These are phyloP conservation scores for Drosophila tripunctata DNA, from an alignment of 2,888 invertebrate genomes.

Conservation along the genomic window DNA sequence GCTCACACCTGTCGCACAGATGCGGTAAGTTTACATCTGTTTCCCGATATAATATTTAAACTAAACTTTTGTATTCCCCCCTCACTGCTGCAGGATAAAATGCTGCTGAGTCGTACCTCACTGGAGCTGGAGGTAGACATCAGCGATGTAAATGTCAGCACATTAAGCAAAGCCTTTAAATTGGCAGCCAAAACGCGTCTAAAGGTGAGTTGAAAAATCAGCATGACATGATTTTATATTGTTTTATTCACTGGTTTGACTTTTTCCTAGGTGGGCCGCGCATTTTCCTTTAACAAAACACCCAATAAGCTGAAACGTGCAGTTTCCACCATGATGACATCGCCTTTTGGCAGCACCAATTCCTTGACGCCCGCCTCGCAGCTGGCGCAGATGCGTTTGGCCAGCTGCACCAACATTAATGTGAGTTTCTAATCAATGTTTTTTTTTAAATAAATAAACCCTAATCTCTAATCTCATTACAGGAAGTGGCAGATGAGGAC, in stretches of 20 bases:
- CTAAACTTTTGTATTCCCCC: not conserved
- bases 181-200: conserved; percentile 92
- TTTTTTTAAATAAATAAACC: not conserved
- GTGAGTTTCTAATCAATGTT: conserved; percentile 84
- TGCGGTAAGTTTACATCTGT: conserved; percentile 89
- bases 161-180: conserved; percentile 95
- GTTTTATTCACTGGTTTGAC: conserved; percentile 24
- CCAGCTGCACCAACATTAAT: conserved; percentile 93
- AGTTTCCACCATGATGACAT: conserved; percentile 96
- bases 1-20: conserved; percentile 96
- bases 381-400: conserved; percentile 93
- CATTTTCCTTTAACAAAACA: conserved; percentile 97
- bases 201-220: conserved; percentile 85
- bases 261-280: conserved; percentile 90
- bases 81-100: conserved; percentile 82
- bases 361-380: conserved; percentile 93
- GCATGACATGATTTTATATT: not conserved
- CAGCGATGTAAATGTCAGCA: conserved; percentile 93
- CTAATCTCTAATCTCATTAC: conserved; percentile 61
- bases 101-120: conserved; percentile 81
- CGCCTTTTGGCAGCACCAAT: conserved; percentile 93
- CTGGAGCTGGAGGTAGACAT: conserved; percentile 94
- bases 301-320: conserved; percentile 96
- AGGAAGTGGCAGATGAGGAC: conserved; percentile 90
- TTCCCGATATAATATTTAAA: not conserved